Evolutionary conservation across 1,140 invertebrate species (phyloP), one percentile per base, ranked within the genome.

Genomic region (Cotesia typhae): DNA sequence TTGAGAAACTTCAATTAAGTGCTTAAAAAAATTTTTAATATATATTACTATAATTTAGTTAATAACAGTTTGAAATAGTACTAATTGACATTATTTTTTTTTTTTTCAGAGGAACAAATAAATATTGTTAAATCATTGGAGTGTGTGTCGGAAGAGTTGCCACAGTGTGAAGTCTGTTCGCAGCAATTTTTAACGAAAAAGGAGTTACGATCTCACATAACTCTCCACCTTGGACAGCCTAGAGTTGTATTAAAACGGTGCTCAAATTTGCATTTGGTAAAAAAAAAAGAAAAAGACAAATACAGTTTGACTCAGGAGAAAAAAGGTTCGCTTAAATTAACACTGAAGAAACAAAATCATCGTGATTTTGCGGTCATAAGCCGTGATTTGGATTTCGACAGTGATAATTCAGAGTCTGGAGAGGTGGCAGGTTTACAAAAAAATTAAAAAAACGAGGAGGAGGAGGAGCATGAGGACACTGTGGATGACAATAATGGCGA

Each of bases 341-440:
- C 81, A 0, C 64, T 87, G 4, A 87, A 84, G 37, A 86, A 84
- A 47, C 82, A 85, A 1, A 41, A 82, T 12, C 83, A 83, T 0
- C 76, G 85, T 59, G 80, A 83, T 61, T 87, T 87, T 64, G 80
- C 80, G 0, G 85, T 87, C 53, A 84, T 87, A 52, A 86, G 79
- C 53, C 80, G 73, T 67, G 83, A 84, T 70, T 77, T 80, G 63
- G 78, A 74, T 74, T 53, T 75, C 35, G 55, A 61, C 5, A 74
- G n/a, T 9, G 55, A 76, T 7, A 71, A 78, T 55, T 75, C 75
- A 60, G 71, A 74, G 37, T 76, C 69, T 28, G 69, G 75, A 81
- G 81, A 80, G 73, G 80, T 86, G 83, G 83, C 83, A 82, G 82
- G 79, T 67, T 74, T 76, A 63, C 77, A 71, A 37, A 76, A 82